Evolutionary conservation across 2,797 vertebrate species (phyloP).

Genomic region (Staurois parvus): DNA sequence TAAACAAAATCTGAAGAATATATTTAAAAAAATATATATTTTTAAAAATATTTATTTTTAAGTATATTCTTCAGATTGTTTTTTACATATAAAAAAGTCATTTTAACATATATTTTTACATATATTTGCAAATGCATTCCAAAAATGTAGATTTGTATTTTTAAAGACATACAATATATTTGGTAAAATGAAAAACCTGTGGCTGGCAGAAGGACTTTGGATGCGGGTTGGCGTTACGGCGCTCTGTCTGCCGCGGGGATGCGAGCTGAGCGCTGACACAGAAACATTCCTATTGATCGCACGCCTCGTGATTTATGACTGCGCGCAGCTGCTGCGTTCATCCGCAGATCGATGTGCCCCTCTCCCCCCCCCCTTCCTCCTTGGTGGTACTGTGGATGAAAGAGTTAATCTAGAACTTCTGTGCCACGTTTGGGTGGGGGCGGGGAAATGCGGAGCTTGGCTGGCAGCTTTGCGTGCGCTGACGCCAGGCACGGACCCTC

Average conservation of each 20-base stretch:
- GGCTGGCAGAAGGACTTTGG: slow-evolving; percentile 76
- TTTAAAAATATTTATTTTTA: too few species aligned
- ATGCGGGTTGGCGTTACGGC: slow-evolving; percentile 74
- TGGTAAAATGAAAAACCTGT: slow-evolving; percentile 65
- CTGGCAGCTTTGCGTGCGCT: neutral
- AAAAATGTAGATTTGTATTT: too few species aligned
- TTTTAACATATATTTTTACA: too few species aligned
- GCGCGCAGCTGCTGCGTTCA: neutral
- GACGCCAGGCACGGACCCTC: neutral
- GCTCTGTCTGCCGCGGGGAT: slow-evolving; percentile 76
- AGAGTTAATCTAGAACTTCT: slow-evolving; percentile 6
- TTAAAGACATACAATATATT: too few species aligned
- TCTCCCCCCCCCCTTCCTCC: too few species aligned
- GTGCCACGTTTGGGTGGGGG: too few species aligned
- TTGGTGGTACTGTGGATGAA: neutral
- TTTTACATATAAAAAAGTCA: too few species aligned
- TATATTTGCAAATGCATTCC: too few species aligned
- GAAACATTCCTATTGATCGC: slow-evolving; percentile 66
- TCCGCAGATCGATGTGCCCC: neutral
- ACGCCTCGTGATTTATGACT: slow-evolving; percentile 24
- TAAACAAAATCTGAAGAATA: too few species aligned
- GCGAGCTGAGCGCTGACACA: slow-evolving; percentile 75
- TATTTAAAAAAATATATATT: too few species aligned
- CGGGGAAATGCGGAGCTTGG: too few species aligned
- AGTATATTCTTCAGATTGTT: too few species aligned